A percentile compares a stretch with the other conserved stretches of the same genome.
Evolutionary conservation across 1,140 invertebrate species (phyloP).

Genomic region (Agrilus planipennis): DNA sequence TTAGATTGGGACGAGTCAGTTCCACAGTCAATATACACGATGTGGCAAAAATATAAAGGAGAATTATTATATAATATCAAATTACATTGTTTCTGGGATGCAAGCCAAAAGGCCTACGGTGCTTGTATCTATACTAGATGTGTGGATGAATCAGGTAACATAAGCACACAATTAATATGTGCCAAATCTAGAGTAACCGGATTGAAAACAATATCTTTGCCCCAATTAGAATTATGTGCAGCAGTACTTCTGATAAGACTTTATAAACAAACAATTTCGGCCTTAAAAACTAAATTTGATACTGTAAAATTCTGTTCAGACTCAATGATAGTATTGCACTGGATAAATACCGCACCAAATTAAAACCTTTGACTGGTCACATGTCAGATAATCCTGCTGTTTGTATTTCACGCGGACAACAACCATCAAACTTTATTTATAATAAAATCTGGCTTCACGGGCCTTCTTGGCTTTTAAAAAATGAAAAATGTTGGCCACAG

Average conservation of each 20-base stretch:
- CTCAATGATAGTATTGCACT: slow-evolving; percentile 19
- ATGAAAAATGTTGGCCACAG: no score
- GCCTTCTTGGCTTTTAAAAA: no score
- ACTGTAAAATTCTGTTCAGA: slow-evolving; percentile 12
- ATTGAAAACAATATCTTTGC: not conserved
- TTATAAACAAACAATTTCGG: no score
- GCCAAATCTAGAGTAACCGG: not conserved
- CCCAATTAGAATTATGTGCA: not conserved
- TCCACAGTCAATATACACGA: no score
- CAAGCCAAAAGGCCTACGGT: not conserved
- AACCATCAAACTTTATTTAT: no score
- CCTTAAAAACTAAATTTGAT: slow-evolving; percentile 3
- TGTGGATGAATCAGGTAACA: not conserved
- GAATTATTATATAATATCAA: no score
- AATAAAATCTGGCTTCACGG: no score
- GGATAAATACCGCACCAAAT: slow-evolving; percentile 15
- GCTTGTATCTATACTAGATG: not conserved
- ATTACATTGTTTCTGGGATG: slow-evolving; percentile 5
- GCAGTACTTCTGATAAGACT: not conserved
- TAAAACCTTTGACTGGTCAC: no score
- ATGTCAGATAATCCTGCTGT: no score
- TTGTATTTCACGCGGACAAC: no score
- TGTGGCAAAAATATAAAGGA: no score
- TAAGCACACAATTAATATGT: not conserved
- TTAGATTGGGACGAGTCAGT: no score